phyloP scores from a whole-genome alignment of 2,113 vertebrate species.

The Percina caprodes region DNA sequence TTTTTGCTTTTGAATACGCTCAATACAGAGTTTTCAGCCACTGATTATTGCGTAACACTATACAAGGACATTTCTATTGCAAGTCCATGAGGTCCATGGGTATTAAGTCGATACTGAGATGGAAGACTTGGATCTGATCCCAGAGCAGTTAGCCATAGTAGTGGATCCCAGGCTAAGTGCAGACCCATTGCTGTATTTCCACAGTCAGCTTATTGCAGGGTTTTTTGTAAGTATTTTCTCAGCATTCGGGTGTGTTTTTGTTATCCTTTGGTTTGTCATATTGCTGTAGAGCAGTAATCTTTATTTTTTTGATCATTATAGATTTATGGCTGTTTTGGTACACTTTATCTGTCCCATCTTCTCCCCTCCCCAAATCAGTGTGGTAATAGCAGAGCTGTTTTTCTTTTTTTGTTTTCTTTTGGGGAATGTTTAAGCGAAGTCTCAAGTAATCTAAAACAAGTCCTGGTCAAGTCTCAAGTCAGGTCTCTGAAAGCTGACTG shows the following conservation, averaged over 20 bases:
- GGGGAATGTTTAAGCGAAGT: slow-evolving; percentile 29
- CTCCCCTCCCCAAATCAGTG: slow-evolving; percentile 22
- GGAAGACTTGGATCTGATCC: slow-evolving; percentile 81
- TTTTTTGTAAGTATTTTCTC: slow-evolving; percentile 51
- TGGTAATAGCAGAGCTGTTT: slow-evolving; percentile 20
- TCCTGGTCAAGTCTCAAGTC: slow-evolving; percentile 7
- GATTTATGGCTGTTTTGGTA: slow-evolving; percentile 32
- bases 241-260: slow-evolving; percentile 35
- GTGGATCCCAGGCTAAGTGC: slow-evolving; percentile 49
- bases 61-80: slow-evolving; percentile 64
- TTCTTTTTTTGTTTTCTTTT: slow-evolving; percentile 40
- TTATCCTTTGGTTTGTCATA: slow-evolving; percentile 69
- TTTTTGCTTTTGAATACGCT: slow-evolving; percentile 76
- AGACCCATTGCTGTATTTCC: slow-evolving; percentile 41
- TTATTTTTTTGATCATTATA: slow-evolving; percentile 14
- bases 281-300: slow-evolving; percentile 53
- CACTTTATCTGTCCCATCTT: slow-evolving; percentile 22
- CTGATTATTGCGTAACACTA: slow-evolving; percentile 73
- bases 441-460: slow-evolving; percentile 15
- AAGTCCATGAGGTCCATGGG: slow-evolving; percentile 60
- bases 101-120: slow-evolving; percentile 54
- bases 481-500: neutral
- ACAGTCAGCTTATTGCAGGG: slow-evolving; percentile 68
- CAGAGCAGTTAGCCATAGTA: slow-evolving; percentile 49
- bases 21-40: slow-evolving; percentile 57